Evolutionary conservation across 2,888 invertebrate species (phyloP).

Genomic region (Eristalis arbustorum): DNA sequence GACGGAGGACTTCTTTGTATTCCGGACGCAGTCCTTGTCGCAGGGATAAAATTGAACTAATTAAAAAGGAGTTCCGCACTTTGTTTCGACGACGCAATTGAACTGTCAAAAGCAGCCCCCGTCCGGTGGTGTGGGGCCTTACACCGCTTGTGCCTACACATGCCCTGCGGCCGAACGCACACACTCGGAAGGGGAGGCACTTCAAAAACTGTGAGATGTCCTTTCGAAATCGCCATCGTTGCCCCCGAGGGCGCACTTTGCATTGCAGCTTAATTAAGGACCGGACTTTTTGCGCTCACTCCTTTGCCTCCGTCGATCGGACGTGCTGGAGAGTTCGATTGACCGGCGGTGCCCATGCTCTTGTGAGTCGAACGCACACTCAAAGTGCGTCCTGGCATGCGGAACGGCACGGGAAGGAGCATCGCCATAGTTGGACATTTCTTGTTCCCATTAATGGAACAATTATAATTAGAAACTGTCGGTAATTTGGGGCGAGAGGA

Average conservation of each 20-base stretch:
- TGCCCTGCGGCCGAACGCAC: conserved; percentile 43
- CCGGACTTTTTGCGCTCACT: conserved; percentile 19
- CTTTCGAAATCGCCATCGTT: conserved; percentile 52
- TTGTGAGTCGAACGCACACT: neutral
- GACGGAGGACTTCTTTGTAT: neutral
- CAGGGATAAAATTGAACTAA: conserved; percentile 62
- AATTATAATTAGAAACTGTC: conserved; percentile 66
- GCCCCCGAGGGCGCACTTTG: conserved; percentile 53
- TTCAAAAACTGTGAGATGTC: conserved; percentile 60
- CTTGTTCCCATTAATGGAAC: conserved; percentile 62
- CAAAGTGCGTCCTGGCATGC: conserved; percentile 27
- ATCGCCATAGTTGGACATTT: conserved; percentile 16
- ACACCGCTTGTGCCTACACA: conserved; percentile 21
- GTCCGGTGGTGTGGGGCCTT: conserved; percentile 31
- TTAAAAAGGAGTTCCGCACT: conserved; percentile 55
- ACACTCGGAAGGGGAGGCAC: neutral
- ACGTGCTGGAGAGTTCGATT: conserved; percentile 60
- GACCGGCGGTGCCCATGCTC: neutral
- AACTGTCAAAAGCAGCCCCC: conserved; percentile 65
- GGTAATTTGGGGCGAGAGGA: conserved; percentile 15
- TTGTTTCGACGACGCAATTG: conserved; percentile 57
- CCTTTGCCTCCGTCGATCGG: neutral
- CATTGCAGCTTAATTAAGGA: conserved; percentile 66
- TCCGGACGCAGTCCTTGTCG: neutral
- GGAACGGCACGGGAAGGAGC: neutral